These are phyloP conservation scores for Petaurus breviceps DNA, from an alignment of 2,113 vertebrate species.

Conservation along the genomic window DNA sequence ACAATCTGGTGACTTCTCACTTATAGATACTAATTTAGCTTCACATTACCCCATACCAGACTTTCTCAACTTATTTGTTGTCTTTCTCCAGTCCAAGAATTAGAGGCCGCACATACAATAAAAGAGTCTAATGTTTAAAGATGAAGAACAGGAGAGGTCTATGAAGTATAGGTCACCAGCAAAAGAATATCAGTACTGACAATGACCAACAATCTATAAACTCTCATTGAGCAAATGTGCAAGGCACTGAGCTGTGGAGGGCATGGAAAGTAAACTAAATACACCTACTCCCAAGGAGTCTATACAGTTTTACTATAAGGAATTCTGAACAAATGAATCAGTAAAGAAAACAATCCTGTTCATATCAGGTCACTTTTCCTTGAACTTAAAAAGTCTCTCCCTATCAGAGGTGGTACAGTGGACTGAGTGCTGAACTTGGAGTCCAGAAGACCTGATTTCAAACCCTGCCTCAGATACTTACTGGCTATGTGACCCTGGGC, in stretches of 20 bases:
- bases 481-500: not conserved
- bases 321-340: conserved; percentile 9
- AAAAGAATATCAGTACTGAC: not conserved
- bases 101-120: conserved; percentile 1
- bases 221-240: not conserved
- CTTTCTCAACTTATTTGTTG: conserved; percentile 9
- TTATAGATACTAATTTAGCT: not conserved
- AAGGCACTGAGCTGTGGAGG: not conserved
- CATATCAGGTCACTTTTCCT: conserved; percentile 6
- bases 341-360: not conserved
- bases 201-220: conserved; percentile 2
- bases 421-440: not conserved
- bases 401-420: not conserved
- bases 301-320: conserved; percentile 22
- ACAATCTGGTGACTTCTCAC: not conserved
- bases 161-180: not conserved
- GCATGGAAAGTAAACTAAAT: not conserved
- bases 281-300: not conserved
- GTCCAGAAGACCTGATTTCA: not conserved
- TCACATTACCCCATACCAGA: not conserved
- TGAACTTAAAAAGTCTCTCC: not conserved
- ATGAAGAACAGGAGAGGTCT: not conserved
- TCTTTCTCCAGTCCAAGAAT: not conserved
- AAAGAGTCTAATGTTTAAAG: not conserved
- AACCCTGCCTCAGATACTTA: not conserved